phyloP scores from a whole-genome alignment of 2,888 invertebrate genomes.

The Ligdia adustata region DNA sequence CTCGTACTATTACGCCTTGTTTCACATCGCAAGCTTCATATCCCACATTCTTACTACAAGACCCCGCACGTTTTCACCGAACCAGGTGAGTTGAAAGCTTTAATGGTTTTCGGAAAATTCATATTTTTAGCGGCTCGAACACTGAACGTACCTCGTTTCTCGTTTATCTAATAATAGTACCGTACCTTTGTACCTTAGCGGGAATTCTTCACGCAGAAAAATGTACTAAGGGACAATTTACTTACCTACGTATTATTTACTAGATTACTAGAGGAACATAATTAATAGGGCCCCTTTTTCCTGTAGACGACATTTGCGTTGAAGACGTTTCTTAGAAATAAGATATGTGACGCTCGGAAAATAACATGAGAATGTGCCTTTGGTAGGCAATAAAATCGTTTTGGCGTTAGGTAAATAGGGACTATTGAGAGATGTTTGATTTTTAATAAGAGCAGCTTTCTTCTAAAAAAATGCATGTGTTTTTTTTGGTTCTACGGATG shows the following conservation, averaged over 20 bases:
- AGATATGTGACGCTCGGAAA: constrained; percentile 4
- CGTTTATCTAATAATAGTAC: constrained; percentile 21
- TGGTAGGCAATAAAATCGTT: too few species aligned
- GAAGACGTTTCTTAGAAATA: constrained; percentile 11
- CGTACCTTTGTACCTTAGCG: background rate
- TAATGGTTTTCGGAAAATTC: constrained; percentile 23
- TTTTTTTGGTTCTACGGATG: too few species aligned
- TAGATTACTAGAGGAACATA: constrained; percentile 10
- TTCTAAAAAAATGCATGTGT: too few species aligned
- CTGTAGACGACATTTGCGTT: constrained; percentile 1
- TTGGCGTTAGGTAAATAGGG: too few species aligned
- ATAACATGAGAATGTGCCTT: background rate
- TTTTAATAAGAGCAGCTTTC: too few species aligned
- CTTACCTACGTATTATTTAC: constrained; percentile 14
- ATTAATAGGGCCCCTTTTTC: constrained; percentile 16
- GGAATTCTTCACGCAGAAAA: constrained; percentile 8
- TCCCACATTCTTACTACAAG: constrained; percentile 2
- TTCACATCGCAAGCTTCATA: background rate
- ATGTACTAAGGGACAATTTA: constrained; percentile 15
- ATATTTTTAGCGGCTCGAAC: constrained; percentile 21
- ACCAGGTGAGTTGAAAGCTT: constrained; percentile 13
- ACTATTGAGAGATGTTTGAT: too few species aligned
- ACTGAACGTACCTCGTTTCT: constrained; percentile 6
- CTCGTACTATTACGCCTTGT: too few species aligned
- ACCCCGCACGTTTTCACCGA: constrained; percentile 13